A percentile compares a stretch with the other conserved stretches of the same genome.
Conservation (phyloP, 2,113 vertebrate genomes). For the Poeciliopsis retropinna region DNA sequence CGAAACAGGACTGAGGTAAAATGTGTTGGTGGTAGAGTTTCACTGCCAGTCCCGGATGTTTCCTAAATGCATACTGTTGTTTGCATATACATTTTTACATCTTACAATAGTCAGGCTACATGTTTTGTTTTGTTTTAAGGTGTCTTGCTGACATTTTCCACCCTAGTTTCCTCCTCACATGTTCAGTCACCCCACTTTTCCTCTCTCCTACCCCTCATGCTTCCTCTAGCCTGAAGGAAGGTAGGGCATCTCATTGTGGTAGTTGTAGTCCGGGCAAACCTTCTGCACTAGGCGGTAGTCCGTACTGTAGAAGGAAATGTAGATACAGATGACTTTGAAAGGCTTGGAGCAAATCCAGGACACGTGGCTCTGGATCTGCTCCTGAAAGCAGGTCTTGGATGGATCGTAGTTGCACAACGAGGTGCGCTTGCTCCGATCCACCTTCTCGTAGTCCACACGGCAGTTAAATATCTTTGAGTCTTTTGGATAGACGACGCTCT, state of each 20-base stretch:
- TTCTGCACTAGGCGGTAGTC: slow-evolving; percentile 98
- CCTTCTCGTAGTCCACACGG: slow-evolving; percentile 95
- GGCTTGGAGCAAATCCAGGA: slow-evolving; percentile 98
- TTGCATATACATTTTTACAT: slow-evolving; percentile 76
- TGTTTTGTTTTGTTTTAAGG: slow-evolving; percentile 34
- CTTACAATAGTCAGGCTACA: slow-evolving; percentile 71
- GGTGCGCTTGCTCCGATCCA: slow-evolving; percentile 91
- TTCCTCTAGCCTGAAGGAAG: slow-evolving; percentile 89
- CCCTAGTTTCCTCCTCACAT: slow-evolving; percentile 38
- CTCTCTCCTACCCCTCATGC: slow-evolving; percentile 39
- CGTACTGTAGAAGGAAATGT: slow-evolving; percentile 97
- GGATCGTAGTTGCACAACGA: slow-evolving; percentile 96
- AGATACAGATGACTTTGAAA: slow-evolving; percentile 96
- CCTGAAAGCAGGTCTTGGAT: slow-evolving; percentile 93
- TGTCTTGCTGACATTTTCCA: slow-evolving; percentile 45
- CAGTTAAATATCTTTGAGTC: slow-evolving; percentile 99
- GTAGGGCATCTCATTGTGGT: slow-evolving; percentile 91
- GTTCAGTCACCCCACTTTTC: slow-evolving; percentile 42
- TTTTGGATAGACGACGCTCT: slow-evolving; percentile 97
- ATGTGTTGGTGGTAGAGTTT: slow-evolving; percentile 49
- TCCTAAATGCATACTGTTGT: slow-evolving; percentile 65
- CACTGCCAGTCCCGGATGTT: slow-evolving; percentile 50
- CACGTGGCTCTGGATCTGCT: slow-evolving; percentile 93
- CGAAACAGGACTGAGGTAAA: slow-evolving; percentile 68
- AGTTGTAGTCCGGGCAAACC: slow-evolving; percentile 96